phyloP scores from a whole-genome alignment of 2,888 invertebrate genomes.

The Agrochola circellaris region DNA sequence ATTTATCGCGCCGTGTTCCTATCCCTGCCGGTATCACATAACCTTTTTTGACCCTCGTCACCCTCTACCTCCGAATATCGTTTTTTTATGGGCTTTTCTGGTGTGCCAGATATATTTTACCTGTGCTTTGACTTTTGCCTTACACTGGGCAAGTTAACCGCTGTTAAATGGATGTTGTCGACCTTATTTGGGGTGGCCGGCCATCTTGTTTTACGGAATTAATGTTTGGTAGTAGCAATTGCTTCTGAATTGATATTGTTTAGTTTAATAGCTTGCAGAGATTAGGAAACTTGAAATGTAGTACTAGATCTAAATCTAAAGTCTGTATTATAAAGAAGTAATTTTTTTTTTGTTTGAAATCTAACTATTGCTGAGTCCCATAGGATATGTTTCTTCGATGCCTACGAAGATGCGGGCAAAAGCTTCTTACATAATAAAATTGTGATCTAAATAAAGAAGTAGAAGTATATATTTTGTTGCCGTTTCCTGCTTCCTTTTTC shows the following conservation, averaged over 20 bases:
- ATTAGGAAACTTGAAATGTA: neutral
- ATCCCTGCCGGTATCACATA: constrained; percentile 20
- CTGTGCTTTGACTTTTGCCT: constrained; percentile 41
- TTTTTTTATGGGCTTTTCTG: constrained; percentile 41
- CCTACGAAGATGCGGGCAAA: neutral
- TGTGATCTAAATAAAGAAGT: neutral
- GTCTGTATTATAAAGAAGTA: neutral
- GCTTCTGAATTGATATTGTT: constrained; percentile 1
- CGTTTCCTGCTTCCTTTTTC: constrained; percentile 11
- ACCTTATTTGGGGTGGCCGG: constrained; percentile 3
- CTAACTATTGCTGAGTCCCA: too few species aligned
- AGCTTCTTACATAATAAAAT: neutral
- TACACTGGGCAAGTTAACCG: constrained; percentile 42
- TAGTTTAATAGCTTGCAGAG: neutral
- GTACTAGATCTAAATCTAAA: neutral
- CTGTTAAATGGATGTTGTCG: constrained; percentile 27
- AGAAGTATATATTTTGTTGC: neutral
- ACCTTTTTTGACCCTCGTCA: constrained; percentile 57
- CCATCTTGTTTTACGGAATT: constrained; percentile 15
- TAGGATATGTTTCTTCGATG: too few species aligned
- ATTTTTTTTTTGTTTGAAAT: too few species aligned
- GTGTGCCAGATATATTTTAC: constrained; percentile 40
- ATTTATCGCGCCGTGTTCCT: constrained; percentile 33
- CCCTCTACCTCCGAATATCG: constrained; percentile 22
- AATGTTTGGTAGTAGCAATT: constrained; percentile 4